Percentiles rank a stretch among this genome's conserved stretches.
Conservation (phyloP, 2,888 invertebrate genomes). For the Ernsta delagoae region DNA sequence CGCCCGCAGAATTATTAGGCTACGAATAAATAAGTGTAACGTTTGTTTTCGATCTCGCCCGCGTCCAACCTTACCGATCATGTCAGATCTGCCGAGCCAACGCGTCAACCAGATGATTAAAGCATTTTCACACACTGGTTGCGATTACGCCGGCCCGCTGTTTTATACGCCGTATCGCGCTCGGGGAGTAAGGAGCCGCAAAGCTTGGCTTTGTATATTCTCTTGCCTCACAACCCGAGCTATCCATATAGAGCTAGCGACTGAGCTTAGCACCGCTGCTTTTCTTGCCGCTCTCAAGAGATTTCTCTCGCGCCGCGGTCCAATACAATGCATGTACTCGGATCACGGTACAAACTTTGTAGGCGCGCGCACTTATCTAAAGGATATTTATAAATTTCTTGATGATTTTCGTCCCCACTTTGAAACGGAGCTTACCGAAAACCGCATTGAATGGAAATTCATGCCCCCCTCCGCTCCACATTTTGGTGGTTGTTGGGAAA, state of each 20-base stretch:
- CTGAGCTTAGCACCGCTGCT: neutral
- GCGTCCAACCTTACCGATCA: neutral
- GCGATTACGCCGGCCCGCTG: neutral
- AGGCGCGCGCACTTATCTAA: neutral
- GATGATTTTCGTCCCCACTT: neutral
- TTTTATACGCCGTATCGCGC: neutral
- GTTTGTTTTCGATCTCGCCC: neutral
- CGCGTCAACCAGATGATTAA: constrained; percentile 4
- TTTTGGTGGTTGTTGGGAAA: neutral
- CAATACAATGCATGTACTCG: neutral
- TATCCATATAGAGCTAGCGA: neutral
- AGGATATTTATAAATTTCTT: neutral
- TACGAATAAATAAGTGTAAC: neutral
- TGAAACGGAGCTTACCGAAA: neutral
- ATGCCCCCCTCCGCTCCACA: neutral
- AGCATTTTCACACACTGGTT: constrained; percentile 5
- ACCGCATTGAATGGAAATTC: neutral
- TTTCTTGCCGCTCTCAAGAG: neutral
- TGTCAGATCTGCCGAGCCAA: neutral
- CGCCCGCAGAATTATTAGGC: neutral
- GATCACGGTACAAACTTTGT: neutral
- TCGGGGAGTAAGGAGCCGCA: neutral
- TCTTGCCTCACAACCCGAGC: neutral
- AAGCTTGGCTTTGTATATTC: neutral
- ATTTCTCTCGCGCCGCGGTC: neutral